A percentile compares a stretch with the other conserved stretches of the same genome.
Evolutionary conservation across 1,140 invertebrate genomes (phyloP).

Genomic region (Bombus difficillimus): DNA sequence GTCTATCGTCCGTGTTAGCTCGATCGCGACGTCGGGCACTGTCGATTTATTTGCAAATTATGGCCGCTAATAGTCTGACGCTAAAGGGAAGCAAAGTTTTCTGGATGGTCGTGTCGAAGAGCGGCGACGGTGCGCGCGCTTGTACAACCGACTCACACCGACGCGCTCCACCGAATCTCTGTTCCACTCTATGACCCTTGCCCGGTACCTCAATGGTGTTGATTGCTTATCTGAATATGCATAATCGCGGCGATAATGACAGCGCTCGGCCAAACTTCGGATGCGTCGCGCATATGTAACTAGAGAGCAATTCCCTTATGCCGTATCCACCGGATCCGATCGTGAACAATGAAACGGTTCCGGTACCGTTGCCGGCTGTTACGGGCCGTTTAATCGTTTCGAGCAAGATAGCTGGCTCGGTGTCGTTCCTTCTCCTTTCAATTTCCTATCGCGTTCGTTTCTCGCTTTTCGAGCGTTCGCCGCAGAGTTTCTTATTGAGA

Average conservation of each 20-base stretch:
- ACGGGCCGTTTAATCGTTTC: constrained; percentile 35
- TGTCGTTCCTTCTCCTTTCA: not conserved
- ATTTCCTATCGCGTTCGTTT: not conserved
- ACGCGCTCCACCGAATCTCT: constrained; percentile 37
- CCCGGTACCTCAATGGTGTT: constrained; percentile 63
- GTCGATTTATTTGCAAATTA: constrained; percentile 22
- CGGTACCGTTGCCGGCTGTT: constrained; percentile 15
- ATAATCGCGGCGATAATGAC: constrained; percentile 67
- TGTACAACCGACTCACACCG: not conserved
- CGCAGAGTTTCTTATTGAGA: accelerated
- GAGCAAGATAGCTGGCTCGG: not conserved
- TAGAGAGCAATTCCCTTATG: constrained; percentile 65
- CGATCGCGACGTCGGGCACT: too few relatives aligned
- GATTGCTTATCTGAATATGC: constrained; percentile 71
- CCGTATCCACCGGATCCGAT: constrained; percentile 47
- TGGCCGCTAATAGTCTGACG: not conserved
- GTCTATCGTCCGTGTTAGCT: too few relatives aligned
- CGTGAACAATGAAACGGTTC: constrained; percentile 56
- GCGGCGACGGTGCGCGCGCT: too few relatives aligned
- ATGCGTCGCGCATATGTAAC: constrained; percentile 64
- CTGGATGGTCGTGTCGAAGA: too few relatives aligned
- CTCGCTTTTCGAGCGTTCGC: not conserved
- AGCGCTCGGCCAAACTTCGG: constrained; percentile 53
- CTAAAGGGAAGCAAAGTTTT: constrained; percentile 22
- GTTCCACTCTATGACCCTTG: constrained; percentile 55